These are phyloP conservation scores for Mimachlamys varia DNA, from an alignment of 2,888 invertebrate genomes.

Conservation along the genomic window DNA sequence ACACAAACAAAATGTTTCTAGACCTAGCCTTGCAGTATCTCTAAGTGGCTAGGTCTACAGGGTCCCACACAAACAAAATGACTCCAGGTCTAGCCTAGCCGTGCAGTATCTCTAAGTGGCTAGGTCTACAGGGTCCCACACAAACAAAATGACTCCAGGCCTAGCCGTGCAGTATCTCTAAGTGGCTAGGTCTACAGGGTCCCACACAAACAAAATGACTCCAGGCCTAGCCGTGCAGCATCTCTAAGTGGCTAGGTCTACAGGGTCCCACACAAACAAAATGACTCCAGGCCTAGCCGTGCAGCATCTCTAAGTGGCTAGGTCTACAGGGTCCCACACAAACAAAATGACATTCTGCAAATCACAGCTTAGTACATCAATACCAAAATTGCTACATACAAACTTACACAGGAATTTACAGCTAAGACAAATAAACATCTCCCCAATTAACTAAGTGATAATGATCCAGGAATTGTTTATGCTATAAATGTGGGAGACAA, in stretches of 20 bases:
- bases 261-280: background rate
- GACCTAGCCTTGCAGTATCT: background rate
- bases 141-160: background rate
- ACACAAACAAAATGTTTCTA: background rate
- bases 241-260: background rate
- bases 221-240: background rate
- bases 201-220: constrained; percentile 10
- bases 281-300: background rate
- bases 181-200: background rate
- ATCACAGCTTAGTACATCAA: background rate
- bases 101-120: background rate
- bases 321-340: background rate
- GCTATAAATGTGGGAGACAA: too few species aligned
- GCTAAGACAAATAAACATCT: background rate
- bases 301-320: background rate
- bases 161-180: background rate
- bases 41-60: background rate
- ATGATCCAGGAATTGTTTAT: too few species aligned
- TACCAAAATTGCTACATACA: background rate
- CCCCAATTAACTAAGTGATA: too few species aligned
- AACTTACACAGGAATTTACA: too few species aligned
- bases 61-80: constrained; percentile 6
- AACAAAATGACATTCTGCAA: background rate
- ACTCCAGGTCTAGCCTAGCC: background rate
- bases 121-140: background rate